Evolutionary conservation across 2,113 vertebrate species (phyloP).

Genomic region (Pomatorhinus ruficollis): DNA sequence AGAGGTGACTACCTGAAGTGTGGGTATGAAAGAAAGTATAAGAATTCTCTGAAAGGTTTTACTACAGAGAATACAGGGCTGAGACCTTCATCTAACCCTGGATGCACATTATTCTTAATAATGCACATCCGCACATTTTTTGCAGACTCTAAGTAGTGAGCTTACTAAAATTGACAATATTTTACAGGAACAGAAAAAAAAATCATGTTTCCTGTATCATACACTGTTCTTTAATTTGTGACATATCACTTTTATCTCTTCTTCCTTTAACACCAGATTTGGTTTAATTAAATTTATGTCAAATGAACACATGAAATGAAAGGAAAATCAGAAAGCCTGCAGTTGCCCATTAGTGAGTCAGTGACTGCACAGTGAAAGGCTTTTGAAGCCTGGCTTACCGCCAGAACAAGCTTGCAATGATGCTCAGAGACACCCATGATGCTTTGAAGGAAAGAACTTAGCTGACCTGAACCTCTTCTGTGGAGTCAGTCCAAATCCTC

Average conservation of each 20-base stretch:
- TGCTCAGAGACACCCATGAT: constrained; percentile 81
- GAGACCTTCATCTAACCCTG: constrained; percentile 81
- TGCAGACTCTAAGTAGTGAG: constrained; percentile 64
- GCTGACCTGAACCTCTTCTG: constrained; percentile 78
- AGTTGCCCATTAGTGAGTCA: constrained; percentile 86
- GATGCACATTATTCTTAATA: constrained; percentile 82
- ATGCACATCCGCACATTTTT: constrained; percentile 70
- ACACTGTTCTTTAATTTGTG: constrained; percentile 81
- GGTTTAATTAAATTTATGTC: constrained; percentile 88
- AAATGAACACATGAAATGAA: constrained; percentile 85
- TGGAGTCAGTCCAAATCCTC: constrained; percentile 81
- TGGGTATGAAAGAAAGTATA: constrained; percentile 75
- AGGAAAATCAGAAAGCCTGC: constrained; percentile 84
- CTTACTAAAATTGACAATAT: constrained; percentile 77
- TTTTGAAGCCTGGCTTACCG: constrained; percentile 85
- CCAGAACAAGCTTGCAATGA: constrained; percentile 82
- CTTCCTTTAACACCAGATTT: constrained; percentile 84
- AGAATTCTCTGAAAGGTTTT: constrained; percentile 78
- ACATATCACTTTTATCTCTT: constrained; percentile 83
- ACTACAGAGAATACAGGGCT: constrained; percentile 77
- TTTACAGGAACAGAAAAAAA: constrained; percentile 72
- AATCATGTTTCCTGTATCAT: constrained; percentile 77
- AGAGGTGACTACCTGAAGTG: constrained; percentile 81
- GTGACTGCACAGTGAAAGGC: constrained; percentile 80
- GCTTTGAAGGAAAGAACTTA: constrained; percentile 82